Evolutionary conservation across 1,140 invertebrate genomes (phyloP).

Genomic region (Aphaenogaster ashmeadi): DNA sequence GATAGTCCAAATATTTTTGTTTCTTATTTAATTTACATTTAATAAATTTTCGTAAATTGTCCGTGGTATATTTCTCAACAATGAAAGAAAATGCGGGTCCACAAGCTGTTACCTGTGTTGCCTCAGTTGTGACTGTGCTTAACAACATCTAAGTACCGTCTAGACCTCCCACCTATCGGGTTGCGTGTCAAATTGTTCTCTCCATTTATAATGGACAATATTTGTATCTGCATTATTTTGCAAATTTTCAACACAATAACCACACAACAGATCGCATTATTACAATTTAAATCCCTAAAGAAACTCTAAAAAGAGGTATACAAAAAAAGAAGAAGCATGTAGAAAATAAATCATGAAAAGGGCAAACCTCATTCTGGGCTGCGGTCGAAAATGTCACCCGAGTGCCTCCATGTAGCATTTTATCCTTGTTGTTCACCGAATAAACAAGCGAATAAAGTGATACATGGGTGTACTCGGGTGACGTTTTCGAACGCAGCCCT

Average conservation of each 20-base stretch:
- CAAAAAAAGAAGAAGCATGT: neutral
- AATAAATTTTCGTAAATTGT: neutral
- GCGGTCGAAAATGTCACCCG: no score
- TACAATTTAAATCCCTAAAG: neutral
- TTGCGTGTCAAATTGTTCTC: neutral
- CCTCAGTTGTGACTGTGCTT: neutral
- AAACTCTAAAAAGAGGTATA: neutral
- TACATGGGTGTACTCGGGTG: no score
- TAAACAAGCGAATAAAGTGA: no score
- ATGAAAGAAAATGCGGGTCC: neutral
- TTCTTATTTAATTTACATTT: no score
- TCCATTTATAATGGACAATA: neutral
- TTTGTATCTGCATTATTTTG: neutral
- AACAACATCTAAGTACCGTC: neutral
- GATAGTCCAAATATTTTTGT: no score
- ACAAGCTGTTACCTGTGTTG: neutral
- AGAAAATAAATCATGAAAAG: neutral
- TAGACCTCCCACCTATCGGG: neutral
- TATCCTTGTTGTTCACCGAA: no score
- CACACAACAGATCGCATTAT: neutral
- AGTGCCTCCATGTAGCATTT: no score
- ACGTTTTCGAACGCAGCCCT: no score
- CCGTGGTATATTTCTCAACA: neutral
- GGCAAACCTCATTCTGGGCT: neutral
- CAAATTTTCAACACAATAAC: neutral